Evolutionary conservation across 1,140 invertebrate species (phyloP), one percentile per base, ranked within the genome.

Genomic region (Drosophila takahashii): DNA sequence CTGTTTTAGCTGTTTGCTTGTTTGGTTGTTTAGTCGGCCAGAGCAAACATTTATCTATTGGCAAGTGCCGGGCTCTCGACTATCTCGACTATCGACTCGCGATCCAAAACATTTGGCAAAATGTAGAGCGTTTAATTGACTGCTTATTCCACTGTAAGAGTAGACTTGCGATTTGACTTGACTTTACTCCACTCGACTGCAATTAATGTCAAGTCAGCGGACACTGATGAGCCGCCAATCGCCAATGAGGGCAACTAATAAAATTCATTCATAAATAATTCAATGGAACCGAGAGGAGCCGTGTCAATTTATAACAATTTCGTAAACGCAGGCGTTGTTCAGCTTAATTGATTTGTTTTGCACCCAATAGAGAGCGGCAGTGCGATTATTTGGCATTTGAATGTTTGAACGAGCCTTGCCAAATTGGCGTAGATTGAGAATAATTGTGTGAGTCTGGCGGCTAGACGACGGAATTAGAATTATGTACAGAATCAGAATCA

Each of bases 221-320:
- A 86, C 83, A 79, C 83, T 86, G 83, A 86, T 86, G 83, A 86
- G 83, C 80, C 79, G 79, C 75, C 83, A 86, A 86, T 86, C 79
- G 79, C 75, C 83, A 86, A 86, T 86, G 83, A 87, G 83, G 83
- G 83, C 83, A 86, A 83, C 83, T 86, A 87, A 86, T 86, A 86
- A 86, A 86, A 87, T 86, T 87, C 83, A 87, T 87, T 87, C 79
- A 87, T 87, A 87, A 87, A 87, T 87, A 87, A 87, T 87, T 87
- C 84, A 87, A 87, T 89, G 76, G 79, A 65, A 74, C 54, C 45
- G 18, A 37, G 73, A 36, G 50, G 32, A 32, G 39, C 57, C 45
- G 64, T 65, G 58, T 62, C 81, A 86, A 86, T 86, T 87, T 86
- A 86, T 86, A 86, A 87, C 81, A 86, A 86, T 87, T 87, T 86